Base-by-base conservation (phyloP, 2,797 vertebrate genomes). In the Squalus acanthias region DNA sequence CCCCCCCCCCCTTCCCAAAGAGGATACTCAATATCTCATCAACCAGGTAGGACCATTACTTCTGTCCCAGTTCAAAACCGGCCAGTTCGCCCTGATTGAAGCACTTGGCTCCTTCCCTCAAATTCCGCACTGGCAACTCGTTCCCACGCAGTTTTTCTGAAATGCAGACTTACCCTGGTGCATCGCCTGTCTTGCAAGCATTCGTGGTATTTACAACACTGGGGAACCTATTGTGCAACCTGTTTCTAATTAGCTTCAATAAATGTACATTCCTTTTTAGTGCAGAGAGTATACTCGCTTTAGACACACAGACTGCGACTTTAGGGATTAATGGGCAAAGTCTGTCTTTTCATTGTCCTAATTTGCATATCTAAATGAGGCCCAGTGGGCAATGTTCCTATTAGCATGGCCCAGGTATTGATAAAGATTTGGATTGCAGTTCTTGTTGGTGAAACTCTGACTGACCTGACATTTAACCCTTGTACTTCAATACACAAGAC, bases 351-450 rank as follows among this genome's bases (percentile, higher is more conserved):
- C 91, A 26, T 69, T 10, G 46, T 4, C 4, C 3, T 85, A 6
- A 93, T 93, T 69, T 93, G 65, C 91, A 69, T 69, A 93, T 93
- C n/a, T 24, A 93, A 69, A 93, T 20, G 20, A 69, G n/a, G 91
- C 9, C n/a, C 12, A 12, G 8, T 69, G 63, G 82, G 65, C 91
- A 93, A 39, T 46, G 8, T 69, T 91, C 26, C 29, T 17, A n/a
- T 63, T n/a, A 22, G 2, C 39, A 50, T 12, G 8, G 8, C n/a
- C n/a, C 63, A 46, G 79, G 26, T 39, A 46, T 93, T 39, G 22
- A 69, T 69, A 8, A 93, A 69, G 22, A 69, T 67, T 39, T 93
- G 33, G 29, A 20, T 92, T 65, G 63, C 15, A 92, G 0, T 92
- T 65, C 22, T 60, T 65, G 15, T 65, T 92, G 76, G 12, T 39